Evolutionary conservation across 2,797 vertebrate genomes (phyloP).

Genomic region (Alfaro cultratus): DNA sequence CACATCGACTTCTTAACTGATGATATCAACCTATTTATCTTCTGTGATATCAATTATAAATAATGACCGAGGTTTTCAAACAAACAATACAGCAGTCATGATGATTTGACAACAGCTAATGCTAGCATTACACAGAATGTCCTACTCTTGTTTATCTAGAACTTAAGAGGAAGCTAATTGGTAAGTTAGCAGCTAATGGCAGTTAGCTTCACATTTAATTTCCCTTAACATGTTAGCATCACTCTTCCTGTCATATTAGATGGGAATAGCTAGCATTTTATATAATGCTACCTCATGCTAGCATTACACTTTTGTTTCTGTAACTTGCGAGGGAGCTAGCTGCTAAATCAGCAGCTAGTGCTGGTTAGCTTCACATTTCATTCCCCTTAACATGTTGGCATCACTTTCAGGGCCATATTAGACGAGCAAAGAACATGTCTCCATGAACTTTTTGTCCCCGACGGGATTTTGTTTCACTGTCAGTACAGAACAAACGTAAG

Average conservation of each 20-base stretch:
- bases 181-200: neutral
- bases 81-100: neutral
- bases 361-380: neutral
- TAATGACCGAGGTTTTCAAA: neutral
- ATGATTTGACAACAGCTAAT: neutral
- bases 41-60: neutral
- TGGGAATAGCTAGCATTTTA: too few relatives aligned
- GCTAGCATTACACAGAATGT: neutral
- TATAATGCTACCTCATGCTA: too few relatives aligned
- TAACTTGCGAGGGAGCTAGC: neutral
- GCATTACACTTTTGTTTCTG: too few relatives aligned
- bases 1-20: neutral
- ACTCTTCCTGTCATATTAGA: neutral
- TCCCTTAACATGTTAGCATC: neutral
- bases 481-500: neutral
- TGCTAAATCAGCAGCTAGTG: neutral
- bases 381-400: neutral
- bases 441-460: neutral
- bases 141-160: neutral
- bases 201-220: neutral
- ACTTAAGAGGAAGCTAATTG: neutral
- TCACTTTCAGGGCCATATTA: neutral
- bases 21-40: neutral
- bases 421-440: neutral
- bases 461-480: neutral